Base-by-base conservation (phyloP, 2,888 invertebrate species). In the Platerodrilus igneus region DNA sequence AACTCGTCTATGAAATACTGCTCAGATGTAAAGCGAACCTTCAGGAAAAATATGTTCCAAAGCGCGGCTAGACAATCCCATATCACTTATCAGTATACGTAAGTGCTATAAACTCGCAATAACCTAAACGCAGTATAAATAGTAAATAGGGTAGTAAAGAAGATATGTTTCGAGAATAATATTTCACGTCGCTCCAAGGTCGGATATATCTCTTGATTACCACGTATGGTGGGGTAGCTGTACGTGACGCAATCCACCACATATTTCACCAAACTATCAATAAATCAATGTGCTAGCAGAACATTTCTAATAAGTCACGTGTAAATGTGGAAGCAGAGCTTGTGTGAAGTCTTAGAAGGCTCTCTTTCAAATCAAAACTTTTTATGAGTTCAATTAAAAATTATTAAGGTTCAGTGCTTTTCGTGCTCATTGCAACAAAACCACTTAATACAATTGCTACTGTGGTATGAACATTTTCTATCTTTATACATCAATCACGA, bases 161-260 rank as follows among this genome's bases (percentile, higher is more conserved):
- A 56, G 59, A 60, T 59, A 59, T 62, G 59, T 61, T 61, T 57
- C 56, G 54, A 56, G 56, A 52, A 62, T 57, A 61, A 63, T 66
- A 66, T 63, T 62, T 64, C 61, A 63, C 58, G 55, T 55, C 52
- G 57, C 58, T 59, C 57, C 63, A 63, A 64, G 63, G 64, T 63
- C 63, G 62, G 63, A 66, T 66, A 66, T 64, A 66, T 66, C n/a
- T n/a, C 66, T 66, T 64, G 66, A 66, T 66, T 66, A 66, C 56
- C 49, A 54, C 50, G 38, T 49, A 50, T 51, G 52, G 57, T 57
- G 41, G 49, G 42, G 52, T 45, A 44, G 43, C 41, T 41, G 55
- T 53, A 64, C 64, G 64, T 64, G 63, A 64, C 53, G 58, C 61
- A 59, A 63, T 64, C 63, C 61, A 52, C 52, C 60, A 63, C 60